These are phyloP conservation scores for Trididemnum nubilum DNA, from an alignment of 23 tunicate genomes.

Conservation along the genomic window DNA sequence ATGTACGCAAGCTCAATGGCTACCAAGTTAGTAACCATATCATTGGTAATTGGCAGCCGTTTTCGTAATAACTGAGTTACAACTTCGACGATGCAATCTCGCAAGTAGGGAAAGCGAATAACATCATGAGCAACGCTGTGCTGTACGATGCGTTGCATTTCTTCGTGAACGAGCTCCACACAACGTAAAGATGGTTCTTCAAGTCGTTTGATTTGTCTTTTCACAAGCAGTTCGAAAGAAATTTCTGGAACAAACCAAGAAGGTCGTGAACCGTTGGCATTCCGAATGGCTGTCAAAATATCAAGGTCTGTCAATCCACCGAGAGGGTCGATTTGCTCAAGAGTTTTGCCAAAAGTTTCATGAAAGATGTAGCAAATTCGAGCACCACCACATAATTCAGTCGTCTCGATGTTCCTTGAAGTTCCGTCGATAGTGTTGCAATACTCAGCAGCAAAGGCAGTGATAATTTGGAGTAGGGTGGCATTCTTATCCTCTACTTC, in stretches of 20 bases:
- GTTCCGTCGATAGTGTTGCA: constrained; percentile 93
- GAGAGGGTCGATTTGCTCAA: constrained; percentile 80
- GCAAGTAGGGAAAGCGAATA: constrained; percentile 61
- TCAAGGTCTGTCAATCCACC: constrained; percentile 89
- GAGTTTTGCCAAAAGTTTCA: constrained; percentile 89
- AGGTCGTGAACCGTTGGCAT: constrained; percentile 94
- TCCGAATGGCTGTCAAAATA: constrained; percentile 90
- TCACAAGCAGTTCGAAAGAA: constrained; percentile 87
- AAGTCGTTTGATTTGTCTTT: constrained; percentile 85
- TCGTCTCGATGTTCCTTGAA: constrained; percentile 71
- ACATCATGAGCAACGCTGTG: constrained; percentile 75
- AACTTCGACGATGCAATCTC: constrained; percentile 83
- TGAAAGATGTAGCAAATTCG: constrained; percentile 90
- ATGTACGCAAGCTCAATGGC: constrained; percentile 94
- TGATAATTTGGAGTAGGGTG: constrained; percentile 76
- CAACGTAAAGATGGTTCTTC: constrained; percentile 98
- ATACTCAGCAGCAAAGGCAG: constrained; percentile 83
- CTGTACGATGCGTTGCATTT: constrained; percentile 87
- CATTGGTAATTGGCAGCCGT: constrained; percentile 81
- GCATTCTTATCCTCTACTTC: constrained; percentile 67
- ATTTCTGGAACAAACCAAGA: constrained; percentile 96
- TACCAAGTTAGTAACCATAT: constrained; percentile 84
- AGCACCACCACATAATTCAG: constrained; percentile 96
- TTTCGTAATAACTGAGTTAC: constrained; percentile 61
- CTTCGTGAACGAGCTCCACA: constrained; percentile 95